Percentiles rank a stretch among this genome's conserved stretches.
These are phyloP conservation scores for Eurois occulta DNA, from an alignment of 2,888 invertebrate genomes.

Conservation along the genomic window DNA sequence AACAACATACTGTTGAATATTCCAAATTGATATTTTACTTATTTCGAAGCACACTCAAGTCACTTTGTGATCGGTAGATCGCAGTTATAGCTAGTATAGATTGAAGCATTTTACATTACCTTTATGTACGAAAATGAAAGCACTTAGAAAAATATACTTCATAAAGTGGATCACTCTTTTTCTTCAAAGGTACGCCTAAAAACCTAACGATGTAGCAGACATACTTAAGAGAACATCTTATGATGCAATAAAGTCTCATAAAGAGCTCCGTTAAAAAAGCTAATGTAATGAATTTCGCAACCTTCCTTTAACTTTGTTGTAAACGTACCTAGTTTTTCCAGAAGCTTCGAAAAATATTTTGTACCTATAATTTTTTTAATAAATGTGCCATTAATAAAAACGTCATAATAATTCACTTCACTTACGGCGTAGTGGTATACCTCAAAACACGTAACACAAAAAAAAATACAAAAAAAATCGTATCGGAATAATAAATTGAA, in stretches of 20 bases:
- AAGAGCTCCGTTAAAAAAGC: conserved; percentile 16
- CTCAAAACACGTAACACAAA: neutral
- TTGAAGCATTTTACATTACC: neutral
- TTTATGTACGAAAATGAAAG: neutral
- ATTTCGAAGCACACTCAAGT: neutral
- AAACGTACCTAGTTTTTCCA: neutral
- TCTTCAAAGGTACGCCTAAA: conserved; percentile 29
- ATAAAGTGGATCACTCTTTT: conserved; percentile 11
- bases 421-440: neutral
- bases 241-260: conserved; percentile 24
- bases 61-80: neutral
- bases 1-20: too few species aligned
- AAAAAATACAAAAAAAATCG: neutral
- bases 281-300: conserved; percentile 35
- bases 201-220: conserved; percentile 23
- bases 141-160: conserved; percentile 6
- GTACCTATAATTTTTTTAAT: too few species aligned
- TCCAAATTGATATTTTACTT: neutral
- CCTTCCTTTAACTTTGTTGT: conserved; percentile 19
- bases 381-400: too few species aligned
- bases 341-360: neutral
- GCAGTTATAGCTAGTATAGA: too few species aligned
- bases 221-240: conserved; percentile 20
- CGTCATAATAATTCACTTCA: neutral
- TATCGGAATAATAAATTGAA: conserved; percentile 6